A percentile compares a stretch with the other conserved stretches of the same genome.
Conservation (phyloP, 2,888 invertebrate species). For the Noctuana brunneofusca region DNA sequence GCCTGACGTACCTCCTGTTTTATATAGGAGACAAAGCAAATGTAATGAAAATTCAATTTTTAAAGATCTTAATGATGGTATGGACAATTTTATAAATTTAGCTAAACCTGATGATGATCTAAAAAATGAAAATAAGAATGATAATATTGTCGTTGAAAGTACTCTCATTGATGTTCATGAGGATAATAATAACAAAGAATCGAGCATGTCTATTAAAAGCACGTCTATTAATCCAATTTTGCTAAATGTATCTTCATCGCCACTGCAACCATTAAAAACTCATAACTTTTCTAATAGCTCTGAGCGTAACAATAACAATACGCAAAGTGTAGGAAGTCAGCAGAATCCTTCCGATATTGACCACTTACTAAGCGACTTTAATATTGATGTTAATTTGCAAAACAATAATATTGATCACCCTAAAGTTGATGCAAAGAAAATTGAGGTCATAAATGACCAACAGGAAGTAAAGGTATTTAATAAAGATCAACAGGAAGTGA, state of each 20-base stretch:
- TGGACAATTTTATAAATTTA: slow-evolving; percentile 68
- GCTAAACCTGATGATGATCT: slow-evolving; percentile 58
- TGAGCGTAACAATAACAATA: slow-evolving; percentile 72
- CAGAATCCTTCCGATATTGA: slow-evolving; percentile 66
- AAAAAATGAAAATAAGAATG: slow-evolving; percentile 57
- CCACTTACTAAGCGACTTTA: slow-evolving; percentile 70
- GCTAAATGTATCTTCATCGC: slow-evolving; percentile 75
- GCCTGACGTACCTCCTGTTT: slow-evolving; percentile 87
- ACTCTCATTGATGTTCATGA: slow-evolving; percentile 76
- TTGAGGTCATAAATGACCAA: slow-evolving; percentile 53
- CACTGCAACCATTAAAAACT: slow-evolving; percentile 75
- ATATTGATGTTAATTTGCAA: slow-evolving; percentile 53
- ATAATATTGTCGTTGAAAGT: slow-evolving; percentile 70
- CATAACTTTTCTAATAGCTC: slow-evolving; percentile 72
- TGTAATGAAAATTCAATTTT: slow-evolving; percentile 74
- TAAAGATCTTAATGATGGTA: slow-evolving; percentile 70
- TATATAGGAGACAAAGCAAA: slow-evolving; percentile 86
- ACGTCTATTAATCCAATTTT: slow-evolving; percentile 70
- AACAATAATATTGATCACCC: slow-evolving; percentile 55
- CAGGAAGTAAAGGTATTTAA: slow-evolving; percentile 78
- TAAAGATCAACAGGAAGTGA: slow-evolving; percentile 67
- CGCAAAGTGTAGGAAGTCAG: slow-evolving; percentile 65
- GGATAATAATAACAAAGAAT: slow-evolving; percentile 70
- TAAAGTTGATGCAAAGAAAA: slow-evolving; percentile 46
- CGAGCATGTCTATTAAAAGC: slow-evolving; percentile 53